Evolutionary conservation across 2,888 invertebrate species (phyloP).

Genomic region (Deilephila elpenor): DNA sequence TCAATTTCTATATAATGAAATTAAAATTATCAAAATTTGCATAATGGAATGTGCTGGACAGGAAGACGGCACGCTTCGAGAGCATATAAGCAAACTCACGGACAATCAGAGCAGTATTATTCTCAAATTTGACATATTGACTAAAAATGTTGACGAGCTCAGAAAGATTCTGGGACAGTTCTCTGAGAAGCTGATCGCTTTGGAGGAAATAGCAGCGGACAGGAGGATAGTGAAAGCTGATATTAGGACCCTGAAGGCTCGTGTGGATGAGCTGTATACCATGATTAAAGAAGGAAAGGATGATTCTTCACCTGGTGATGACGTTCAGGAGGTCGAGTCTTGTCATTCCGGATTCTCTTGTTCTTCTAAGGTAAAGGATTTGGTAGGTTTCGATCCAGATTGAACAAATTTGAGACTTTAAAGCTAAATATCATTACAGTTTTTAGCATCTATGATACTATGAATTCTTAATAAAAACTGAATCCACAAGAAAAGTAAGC

Average conservation of each 20-base stretch:
- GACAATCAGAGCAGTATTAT: conserved; percentile 60
- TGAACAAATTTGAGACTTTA: not conserved
- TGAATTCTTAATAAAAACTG: too few relatives aligned
- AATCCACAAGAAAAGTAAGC: too few relatives aligned
- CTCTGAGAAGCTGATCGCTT: conserved; percentile 58
- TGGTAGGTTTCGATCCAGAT: not conserved
- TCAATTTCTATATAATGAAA: conserved; percentile 10
- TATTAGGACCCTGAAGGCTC: conserved; percentile 60
- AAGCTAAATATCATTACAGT: too few relatives aligned
- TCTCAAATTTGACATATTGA: conserved; percentile 63
- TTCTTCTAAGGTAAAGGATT: conserved; percentile 71
- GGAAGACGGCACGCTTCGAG: conserved; percentile 48
- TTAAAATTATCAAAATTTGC: conserved; percentile 8
- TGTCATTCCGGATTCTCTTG: conserved; percentile 73
- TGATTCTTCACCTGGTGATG: conserved; percentile 56
- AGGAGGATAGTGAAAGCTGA: conserved; percentile 60
- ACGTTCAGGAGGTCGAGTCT: conserved; percentile 68
- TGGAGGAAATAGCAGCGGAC: conserved; percentile 63
- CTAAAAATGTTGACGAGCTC: conserved; percentile 65
- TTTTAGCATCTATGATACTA: too few relatives aligned
- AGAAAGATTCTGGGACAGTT: conserved; percentile 55
- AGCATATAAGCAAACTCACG: conserved; percentile 62
- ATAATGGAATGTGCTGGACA: conserved; percentile 7
- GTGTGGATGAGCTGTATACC: conserved; percentile 69
- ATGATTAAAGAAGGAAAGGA: conserved; percentile 74